phyloP scores from a whole-genome alignment of 2,888 invertebrate species.

The Leucoptera coffeella region DNA sequence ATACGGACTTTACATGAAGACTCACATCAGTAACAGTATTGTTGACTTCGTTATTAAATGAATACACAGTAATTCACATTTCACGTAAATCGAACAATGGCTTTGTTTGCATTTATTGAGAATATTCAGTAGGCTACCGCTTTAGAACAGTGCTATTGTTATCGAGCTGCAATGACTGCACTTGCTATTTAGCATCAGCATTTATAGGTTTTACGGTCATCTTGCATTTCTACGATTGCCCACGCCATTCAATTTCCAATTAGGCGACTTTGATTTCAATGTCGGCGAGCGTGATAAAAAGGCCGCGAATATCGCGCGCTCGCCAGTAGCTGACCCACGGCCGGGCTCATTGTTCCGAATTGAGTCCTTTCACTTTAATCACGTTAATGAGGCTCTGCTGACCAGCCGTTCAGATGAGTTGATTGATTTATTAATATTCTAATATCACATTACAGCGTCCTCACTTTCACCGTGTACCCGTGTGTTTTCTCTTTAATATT shows the following conservation, averaged over 20 bases:
- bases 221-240: conserved; percentile 19
- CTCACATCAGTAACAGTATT: too few species aligned
- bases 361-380: conserved; percentile 43
- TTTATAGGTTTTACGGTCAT: conserved; percentile 33
- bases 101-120: neutral
- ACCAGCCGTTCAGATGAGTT: conserved; percentile 44
- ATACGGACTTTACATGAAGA: conserved; percentile 5
- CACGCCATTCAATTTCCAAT: conserved; percentile 49
- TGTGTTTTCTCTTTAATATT: too few species aligned
- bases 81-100: too few species aligned
- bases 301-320: conserved; percentile 35
- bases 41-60: too few species aligned
- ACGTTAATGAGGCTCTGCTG: conserved; percentile 17
- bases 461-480: too few species aligned
- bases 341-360: conserved; percentile 34
- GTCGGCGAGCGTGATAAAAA: conserved; percentile 43
- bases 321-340: conserved; percentile 34
- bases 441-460: too few species aligned
- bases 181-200: conserved; percentile 15
- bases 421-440: too few species aligned
- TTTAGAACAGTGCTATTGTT: neutral
- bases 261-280: conserved; percentile 48
- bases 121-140: neutral
- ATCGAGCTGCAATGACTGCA: neutral
- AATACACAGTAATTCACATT: too few species aligned